These are phyloP conservation scores for Calephelis nemesis DNA, from an alignment of 1,140 invertebrate species.

Conservation along the genomic window DNA sequence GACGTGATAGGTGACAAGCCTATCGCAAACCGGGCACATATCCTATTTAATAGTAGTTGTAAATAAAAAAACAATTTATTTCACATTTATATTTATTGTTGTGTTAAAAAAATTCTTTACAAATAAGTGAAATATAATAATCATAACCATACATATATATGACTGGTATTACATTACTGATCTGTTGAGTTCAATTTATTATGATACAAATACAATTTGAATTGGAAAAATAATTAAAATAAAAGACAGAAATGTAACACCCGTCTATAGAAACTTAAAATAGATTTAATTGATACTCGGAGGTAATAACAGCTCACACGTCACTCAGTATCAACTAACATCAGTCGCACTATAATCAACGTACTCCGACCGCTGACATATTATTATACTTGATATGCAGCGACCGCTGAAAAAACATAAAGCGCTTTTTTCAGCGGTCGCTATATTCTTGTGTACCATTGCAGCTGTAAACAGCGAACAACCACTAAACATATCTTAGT, in stretches of 20 bases:
- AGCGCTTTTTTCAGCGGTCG: constrained; percentile 29
- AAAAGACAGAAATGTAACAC: constrained; percentile 46
- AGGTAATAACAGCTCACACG: constrained; percentile 75
- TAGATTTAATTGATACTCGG: constrained; percentile 77
- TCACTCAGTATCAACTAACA: constrained; percentile 70
- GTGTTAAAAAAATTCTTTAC: constrained; percentile 77
- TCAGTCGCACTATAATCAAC: constrained; percentile 61
- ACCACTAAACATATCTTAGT: constrained; percentile 55
- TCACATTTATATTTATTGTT: constrained; percentile 78
- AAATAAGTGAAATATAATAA: constrained; percentile 76
- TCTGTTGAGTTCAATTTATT: constrained; percentile 25
- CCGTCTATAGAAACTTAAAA: constrained; percentile 57
- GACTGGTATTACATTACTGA: constrained; percentile 54
- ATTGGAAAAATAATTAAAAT: constrained; percentile 25
- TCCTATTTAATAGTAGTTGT: background rate
- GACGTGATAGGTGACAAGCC: background rate
- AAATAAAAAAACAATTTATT: constrained; percentile 63
- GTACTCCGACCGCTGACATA: constrained; percentile 36
- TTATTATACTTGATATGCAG: constrained; percentile 27
- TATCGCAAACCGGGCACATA: background rate
- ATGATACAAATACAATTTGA: constrained; percentile 30
- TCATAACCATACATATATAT: constrained; percentile 56
- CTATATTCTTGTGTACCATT: background rate
- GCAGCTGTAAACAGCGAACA: constrained; percentile 48
- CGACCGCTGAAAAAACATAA: constrained; percentile 32